Evolutionary conservation across 2,113 vertebrate genomes (phyloP), one percentile per base, ranked within the genome.

Genomic region (Brienomyrus brachyistius): DNA sequence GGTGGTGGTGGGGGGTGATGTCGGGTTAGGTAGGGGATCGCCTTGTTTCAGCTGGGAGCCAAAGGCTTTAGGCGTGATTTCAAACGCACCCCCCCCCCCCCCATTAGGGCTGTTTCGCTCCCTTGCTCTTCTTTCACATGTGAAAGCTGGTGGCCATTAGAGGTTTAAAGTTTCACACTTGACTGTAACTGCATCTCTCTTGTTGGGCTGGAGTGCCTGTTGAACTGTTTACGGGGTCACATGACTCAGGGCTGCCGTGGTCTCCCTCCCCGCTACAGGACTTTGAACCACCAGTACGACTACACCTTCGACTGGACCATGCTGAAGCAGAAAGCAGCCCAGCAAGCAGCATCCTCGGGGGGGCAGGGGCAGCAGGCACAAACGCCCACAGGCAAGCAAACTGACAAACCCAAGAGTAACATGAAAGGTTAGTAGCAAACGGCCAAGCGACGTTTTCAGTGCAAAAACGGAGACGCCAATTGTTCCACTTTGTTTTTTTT

Each of bases 401-500:
- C 98, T 99, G 98, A 99, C 97, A 99, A 99, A 99, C 97, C 98
- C 98, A 99, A 99, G 98, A 98, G 97, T 99, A 99, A 99, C 98
- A 98, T 99, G 98, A 99, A 99, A 99, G 98, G 98, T 99, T 99
- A 99, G 98, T 99, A 98, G 98, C 98, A 97, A 99, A 99, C 97
- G 98, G 96, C 98, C 97, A 98, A 99, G 98, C 96, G 98, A 99
- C 98, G 98, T 98, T 96, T 95, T 94, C 92, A 91, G 91, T 94
- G 89, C 92, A 92, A 91, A 93, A 92, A 94, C 91, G 92, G 90
- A 93, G 95, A 96, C 95, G 92, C 95, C 95, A 96, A 95, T 96
- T 95, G 94, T 94, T 94, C 93, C 35, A 52, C 85, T n/a, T 91
- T 89, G 84, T 93, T 90, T 70, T 40, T 93, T 90, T 70, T 40